Base-by-base conservation (phyloP, 1,140 invertebrate species). In the Diplogasteroides magnus region DNA sequence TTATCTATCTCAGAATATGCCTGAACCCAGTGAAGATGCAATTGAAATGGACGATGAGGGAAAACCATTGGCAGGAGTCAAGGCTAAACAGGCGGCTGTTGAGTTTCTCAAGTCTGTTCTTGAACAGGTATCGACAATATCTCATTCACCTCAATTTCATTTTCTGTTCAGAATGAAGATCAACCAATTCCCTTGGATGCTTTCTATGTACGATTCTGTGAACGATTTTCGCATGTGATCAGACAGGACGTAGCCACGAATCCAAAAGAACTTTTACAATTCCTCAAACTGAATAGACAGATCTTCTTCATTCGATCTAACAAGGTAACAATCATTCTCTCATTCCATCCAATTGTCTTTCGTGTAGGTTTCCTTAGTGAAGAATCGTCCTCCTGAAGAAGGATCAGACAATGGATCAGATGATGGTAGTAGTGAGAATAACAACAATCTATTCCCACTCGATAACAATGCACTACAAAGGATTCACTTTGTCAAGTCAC, bases 11-110 rank as follows among this genome's bases (percentile, higher is more conserved):
- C 37, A 68, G 65, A 82, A 81, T 72, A 85, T 85, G 48, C 77
- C 89, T 88, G 75, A 89, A 68, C 80, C 80, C n/a, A 70, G 55
- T 59, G 76, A 80, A 61, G 71, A 71, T 32, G 65, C 69, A 6
- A 74, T 82, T 19, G 79, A 81, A 60, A 55, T 83, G 59, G 80
- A 82, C 66, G 80, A 82, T 66, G 80, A 83, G 64, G 80, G 80
- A 37, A 78, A 77, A 64, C 81, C 81, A 60, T 66, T 82, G 56
- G 72, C 73, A 58, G 80, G 80, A 56, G 73, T 82, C 13, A 82
- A 81, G 68, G 80, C 80, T 14, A 82, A 82, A 67, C 77, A 81
- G 69, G 81, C 79, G 19, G 81, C 81, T 27, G 76, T 82, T 23
- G 80, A 82, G 37, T 82, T 79, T 69, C 62, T 82, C 57, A 82